Percentiles rank a stretch among this genome's conserved stretches.
Conservation (phyloP, 30 jellyfish, hydroid and myxozoan species). For the Nemopilema nomurai region DNA sequence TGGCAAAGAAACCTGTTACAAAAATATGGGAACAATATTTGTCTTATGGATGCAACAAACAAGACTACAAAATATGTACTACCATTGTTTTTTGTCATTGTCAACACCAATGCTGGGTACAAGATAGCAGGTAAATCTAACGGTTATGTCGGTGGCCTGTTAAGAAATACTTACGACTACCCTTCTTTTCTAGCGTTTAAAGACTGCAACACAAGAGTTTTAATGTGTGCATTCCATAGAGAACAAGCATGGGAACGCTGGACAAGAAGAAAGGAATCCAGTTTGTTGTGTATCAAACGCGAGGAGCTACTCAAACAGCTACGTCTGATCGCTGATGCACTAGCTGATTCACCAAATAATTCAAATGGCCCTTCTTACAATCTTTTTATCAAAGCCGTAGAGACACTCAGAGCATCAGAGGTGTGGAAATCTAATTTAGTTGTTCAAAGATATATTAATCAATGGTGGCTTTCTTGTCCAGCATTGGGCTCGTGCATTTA, state of each 20-base stretch:
- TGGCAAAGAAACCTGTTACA: slow-evolving; percentile 1
- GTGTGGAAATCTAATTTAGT: slow-evolving; percentile 11
- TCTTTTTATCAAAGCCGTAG: slow-evolving; percentile 20
- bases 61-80: slow-evolving; percentile 12
- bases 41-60: slow-evolving; percentile 14
- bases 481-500: slow-evolving; percentile 19
- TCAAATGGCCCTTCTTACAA: slow-evolving; percentile 7
- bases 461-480: slow-evolving; percentile 51
- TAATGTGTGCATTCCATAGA: slow-evolving; percentile 37
- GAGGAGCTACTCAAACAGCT: slow-evolving; percentile 9
- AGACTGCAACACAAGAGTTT: slow-evolving; percentile 12
- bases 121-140: slow-evolving; percentile 9
- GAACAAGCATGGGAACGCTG: slow-evolving; percentile 60
- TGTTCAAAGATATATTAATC: slow-evolving; percentile 16
- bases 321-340: slow-evolving; percentile 31
- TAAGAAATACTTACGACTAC: not conserved
- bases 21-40: slow-evolving; percentile 6
- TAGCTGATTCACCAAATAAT: not conserved
- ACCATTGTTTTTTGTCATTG: slow-evolving; percentile 1
- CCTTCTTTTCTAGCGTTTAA: slow-evolving; percentile 5
- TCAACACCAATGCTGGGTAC: slow-evolving; percentile 15
- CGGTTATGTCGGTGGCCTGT: not conserved
- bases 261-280: slow-evolving; percentile 39
- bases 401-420: slow-evolving; percentile 1
- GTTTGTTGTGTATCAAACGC: not conserved